A percentile compares a stretch with the other conserved stretches of the same genome.
phyloP scores from a whole-genome alignment of 2,113 vertebrate genomes.

The Takifugu bimaculatus region DNA sequence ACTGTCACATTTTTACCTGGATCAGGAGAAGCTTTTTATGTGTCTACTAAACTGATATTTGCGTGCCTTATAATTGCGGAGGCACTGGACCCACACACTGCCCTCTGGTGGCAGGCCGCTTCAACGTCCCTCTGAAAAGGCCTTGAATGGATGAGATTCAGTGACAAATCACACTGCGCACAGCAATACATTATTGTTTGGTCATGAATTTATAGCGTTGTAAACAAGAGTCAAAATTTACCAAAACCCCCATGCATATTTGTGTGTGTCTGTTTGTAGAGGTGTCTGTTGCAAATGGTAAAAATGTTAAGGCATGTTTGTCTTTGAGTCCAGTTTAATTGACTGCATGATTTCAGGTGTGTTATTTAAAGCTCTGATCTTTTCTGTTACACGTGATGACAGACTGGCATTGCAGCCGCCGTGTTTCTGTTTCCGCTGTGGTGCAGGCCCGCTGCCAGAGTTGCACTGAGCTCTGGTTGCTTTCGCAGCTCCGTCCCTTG shows the following conservation, averaged over 20 bases:
- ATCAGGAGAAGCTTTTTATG: neutral
- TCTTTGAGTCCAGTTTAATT: conserved; percentile 7
- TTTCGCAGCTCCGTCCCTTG: conserved; percentile 66
- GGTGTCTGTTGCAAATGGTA: conserved; percentile 13
- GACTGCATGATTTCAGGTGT: conserved; percentile 30
- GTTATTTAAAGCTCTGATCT: conserved; percentile 18
- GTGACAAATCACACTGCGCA: conserved; percentile 5
- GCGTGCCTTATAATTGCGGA: neutral
- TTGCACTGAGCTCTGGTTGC: conserved; percentile 57
- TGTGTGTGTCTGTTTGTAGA: too few species aligned
- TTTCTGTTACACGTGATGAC: conserved; percentile 9
- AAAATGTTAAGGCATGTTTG: conserved; percentile 13
- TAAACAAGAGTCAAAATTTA: neutral
- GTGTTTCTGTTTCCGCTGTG: conserved; percentile 48
- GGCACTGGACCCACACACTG: conserved; percentile 12
- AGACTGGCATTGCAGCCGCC: conserved; percentile 20
- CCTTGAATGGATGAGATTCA: conserved; percentile 20
- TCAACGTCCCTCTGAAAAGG: conserved; percentile 6
- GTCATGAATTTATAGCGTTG: neutral
- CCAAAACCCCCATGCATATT: too few species aligned
- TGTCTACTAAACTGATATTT: too few species aligned
- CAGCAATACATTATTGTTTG: neutral
- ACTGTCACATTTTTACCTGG: neutral
- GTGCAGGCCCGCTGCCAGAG: conserved; percentile 65
- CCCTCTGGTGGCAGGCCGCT: conserved; percentile 57